A percentile compares a stretch with the other conserved stretches of the same genome.
phyloP scores from a whole-genome alignment of 2,113 vertebrate genomes.

The Lamprotornis superbus region DNA sequence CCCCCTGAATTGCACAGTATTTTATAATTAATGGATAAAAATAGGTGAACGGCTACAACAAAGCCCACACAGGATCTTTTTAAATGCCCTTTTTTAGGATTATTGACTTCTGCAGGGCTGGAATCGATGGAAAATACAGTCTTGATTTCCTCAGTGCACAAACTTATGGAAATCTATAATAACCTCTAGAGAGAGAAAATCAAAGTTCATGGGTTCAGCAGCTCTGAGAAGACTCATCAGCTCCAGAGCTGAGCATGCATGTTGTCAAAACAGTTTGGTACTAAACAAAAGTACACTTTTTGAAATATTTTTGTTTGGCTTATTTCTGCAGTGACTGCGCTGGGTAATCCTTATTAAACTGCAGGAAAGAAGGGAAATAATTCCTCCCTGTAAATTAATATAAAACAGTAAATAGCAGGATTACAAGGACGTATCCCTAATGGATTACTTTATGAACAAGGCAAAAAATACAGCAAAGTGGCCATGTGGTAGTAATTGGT shows the following conservation, averaged over 20 bases:
- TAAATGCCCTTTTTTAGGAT: neutral
- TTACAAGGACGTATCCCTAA: neutral
- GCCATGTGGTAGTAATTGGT: neutral
- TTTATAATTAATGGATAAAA: neutral
- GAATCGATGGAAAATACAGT: neutral
- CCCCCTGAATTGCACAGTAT: neutral
- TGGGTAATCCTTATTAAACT: neutral
- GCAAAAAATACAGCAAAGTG: neutral
- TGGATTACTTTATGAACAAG: neutral
- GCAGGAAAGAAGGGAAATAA: neutral
- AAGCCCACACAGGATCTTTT: neutral
- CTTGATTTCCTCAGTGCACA: neutral
- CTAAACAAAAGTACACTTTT: neutral
- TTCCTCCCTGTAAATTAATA: neutral
- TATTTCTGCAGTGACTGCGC: neutral
- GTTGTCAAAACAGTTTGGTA: neutral
- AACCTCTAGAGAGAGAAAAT: neutral
- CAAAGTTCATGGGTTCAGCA: neutral
- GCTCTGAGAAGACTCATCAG: neutral
- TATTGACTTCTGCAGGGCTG: neutral
- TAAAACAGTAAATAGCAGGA: neutral
- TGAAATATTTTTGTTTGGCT: neutral
- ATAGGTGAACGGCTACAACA: neutral
- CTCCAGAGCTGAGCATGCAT: neutral
- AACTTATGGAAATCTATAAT: conserved; percentile 2